Conservation (phyloP, 2,888 invertebrate species). For the Epirrhoe tristata region DNA sequence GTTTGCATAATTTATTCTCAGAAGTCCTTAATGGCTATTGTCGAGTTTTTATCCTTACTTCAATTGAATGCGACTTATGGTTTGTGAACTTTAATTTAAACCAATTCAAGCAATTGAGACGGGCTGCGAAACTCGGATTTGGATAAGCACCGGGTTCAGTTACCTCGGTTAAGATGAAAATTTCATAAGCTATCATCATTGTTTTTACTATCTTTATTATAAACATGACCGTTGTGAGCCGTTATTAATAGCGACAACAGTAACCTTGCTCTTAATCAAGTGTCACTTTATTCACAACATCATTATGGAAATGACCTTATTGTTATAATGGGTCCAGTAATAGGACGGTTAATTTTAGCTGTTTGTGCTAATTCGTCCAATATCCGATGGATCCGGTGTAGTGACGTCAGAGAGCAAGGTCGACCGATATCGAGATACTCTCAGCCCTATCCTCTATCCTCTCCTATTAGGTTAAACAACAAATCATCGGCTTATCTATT, state of each 20-base stretch:
- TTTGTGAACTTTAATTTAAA: slow-evolving; percentile 68
- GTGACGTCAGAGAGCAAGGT: slow-evolving; percentile 35
- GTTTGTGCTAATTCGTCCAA: slow-evolving; percentile 36
- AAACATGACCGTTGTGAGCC: slow-evolving; percentile 19
- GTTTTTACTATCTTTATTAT: slow-evolving; percentile 27
- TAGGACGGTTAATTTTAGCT: slow-evolving; percentile 47
- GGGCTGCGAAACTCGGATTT: slow-evolving; percentile 38
- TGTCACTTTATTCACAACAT: slow-evolving; percentile 52
- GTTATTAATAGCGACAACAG: slow-evolving; percentile 32
- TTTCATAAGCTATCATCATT: slow-evolving; percentile 19
- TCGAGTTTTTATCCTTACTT: slow-evolving; percentile 62
- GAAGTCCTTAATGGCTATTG: slow-evolving; percentile 38
- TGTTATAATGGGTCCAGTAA: slow-evolving; percentile 39
- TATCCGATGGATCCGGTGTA: slow-evolving; percentile 37
- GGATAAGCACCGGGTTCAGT: slow-evolving; percentile 32
- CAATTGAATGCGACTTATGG: slow-evolving; percentile 48
- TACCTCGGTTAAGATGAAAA: slow-evolving; percentile 26
- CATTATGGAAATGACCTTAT: slow-evolving; percentile 51
- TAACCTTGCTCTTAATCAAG: slow-evolving; percentile 64
- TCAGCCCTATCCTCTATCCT: slow-evolving; percentile 20
- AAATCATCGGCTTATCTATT: slow-evolving; percentile 17
- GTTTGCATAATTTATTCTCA: slow-evolving; percentile 36
- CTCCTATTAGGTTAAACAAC: slow-evolving; percentile 25
- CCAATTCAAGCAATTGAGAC: slow-evolving; percentile 80
- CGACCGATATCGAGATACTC: slow-evolving; percentile 24